Base-by-base conservation (phyloP, 2,113 vertebrate genomes). In the Nerophis ophidion region DNA sequence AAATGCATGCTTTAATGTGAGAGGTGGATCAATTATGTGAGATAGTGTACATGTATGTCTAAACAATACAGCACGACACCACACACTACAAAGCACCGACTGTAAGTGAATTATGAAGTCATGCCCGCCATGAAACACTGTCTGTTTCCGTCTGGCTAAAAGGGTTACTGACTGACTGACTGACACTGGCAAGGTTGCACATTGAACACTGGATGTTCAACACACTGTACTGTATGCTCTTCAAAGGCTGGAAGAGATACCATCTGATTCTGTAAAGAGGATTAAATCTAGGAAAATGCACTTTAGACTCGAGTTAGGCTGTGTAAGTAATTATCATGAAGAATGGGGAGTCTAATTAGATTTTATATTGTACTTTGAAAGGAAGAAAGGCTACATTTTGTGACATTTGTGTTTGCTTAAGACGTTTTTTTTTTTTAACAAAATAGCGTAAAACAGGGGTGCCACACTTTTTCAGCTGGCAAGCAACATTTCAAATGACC, bases 31-130 rank as follows among this genome's bases (percentile, higher is more conserved):
- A 7, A 40, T 40, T 8, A 9, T 40, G 11, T 40, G 38, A 8
- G 38, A 26, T 26, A 3, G 26, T 26, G 26, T 26, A 44, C 34
- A 51, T 13, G 8, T 51, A 51, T 13, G 8, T 51, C 51, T 34
- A 48, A 55, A 12, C 44, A 72, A 56, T 77, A 61, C 68, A 12
- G 63, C 45, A 68, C 66, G 73, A 69, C 49, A 50, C n/a, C 63
- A 54, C 48, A 71, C 71, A 70, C 49, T 51, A 60, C 56, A 63
- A 75, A 52, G 64, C 60, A 63, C 36, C 16, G 17, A n/a, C 40
- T 44, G 57, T 72, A 84, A 78, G 46, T 62, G 55, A 80, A 75
- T 77, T 71, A 77, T 47, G 36, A 65, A 71, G 61, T 61, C 61
- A 60, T 57, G 50, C 65, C 49, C 52, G 49, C 45, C 4, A 48